Percentiles rank a stretch among this genome's conserved stretches.
Evolutionary conservation across 30 jellyfish, hydroid and myxozoan species (phyloP).

Genomic region (Chironex yamaguchii): DNA sequence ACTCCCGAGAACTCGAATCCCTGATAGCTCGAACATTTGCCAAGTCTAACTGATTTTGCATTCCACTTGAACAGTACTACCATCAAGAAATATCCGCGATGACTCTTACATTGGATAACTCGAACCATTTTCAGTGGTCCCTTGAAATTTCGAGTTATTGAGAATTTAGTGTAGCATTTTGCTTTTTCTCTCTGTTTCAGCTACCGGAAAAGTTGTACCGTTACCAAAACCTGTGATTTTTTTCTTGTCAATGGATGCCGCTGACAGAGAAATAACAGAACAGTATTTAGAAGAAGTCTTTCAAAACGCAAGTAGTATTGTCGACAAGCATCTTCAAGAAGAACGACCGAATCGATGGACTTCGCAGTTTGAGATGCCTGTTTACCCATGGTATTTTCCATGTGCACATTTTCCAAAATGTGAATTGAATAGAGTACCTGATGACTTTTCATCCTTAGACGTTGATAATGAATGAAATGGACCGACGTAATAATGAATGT

Average conservation of each 20-base stretch:
- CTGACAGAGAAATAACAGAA: not conserved
- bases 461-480: too few relatives aligned
- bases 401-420: constrained; percentile 84
- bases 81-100: too few relatives aligned
- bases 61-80: too few relatives aligned
- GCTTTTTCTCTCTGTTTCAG: too few relatives aligned
- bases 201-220: not conserved
- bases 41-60: too few relatives aligned
- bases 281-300: constrained; percentile 28
- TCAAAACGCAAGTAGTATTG: constrained; percentile 19
- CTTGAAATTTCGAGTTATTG: too few relatives aligned
- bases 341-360: constrained; percentile 74
- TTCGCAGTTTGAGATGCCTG: constrained; percentile 89
- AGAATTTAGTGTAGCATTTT: too few relatives aligned
- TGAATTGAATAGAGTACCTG: constrained; percentile 2
- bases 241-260: not conserved
- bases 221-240: constrained; percentile 11
- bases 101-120: too few relatives aligned
- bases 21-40: too few relatives aligned
- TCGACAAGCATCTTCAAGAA: constrained; percentile 8
- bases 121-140: too few relatives aligned
- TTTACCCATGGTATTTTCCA: constrained; percentile 87
- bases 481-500: too few relatives aligned
- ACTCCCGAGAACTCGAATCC: too few relatives aligned
- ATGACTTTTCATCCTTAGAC: constrained; percentile 6